Percentiles rank a stretch among this genome's conserved stretches.
Evolutionary conservation across 64 coral and sea anemone genomes (phyloP).

Genomic region (Montipora efflorescens): DNA sequence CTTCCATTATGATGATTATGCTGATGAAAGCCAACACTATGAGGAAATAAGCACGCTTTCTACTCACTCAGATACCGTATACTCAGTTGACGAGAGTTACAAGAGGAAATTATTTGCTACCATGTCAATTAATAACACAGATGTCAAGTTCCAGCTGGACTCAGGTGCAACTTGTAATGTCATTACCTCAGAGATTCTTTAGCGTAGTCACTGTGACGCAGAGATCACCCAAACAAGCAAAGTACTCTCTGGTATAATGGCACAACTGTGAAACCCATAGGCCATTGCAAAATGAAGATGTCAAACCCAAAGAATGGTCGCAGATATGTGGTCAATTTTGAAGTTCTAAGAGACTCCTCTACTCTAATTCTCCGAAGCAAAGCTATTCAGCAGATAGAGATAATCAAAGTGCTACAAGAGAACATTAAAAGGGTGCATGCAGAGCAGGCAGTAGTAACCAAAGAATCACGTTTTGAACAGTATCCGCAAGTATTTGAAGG

Average conservation of each 20-base stretch:
- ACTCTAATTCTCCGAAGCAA: conserved; percentile 56
- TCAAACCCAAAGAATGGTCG: conserved; percentile 56
- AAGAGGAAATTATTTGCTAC: conserved; percentile 52
- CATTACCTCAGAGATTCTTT: neutral
- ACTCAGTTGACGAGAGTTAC: conserved; percentile 3
- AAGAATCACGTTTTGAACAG: conserved; percentile 30
- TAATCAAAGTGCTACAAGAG: conserved; percentile 68
- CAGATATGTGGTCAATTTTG: conserved; percentile 56
- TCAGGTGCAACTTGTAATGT: neutral
- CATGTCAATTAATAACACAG: conserved; percentile 47
- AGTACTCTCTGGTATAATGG: conserved; percentile 60
- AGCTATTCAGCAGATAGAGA: conserved; percentile 74
- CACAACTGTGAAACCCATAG: conserved; percentile 49
- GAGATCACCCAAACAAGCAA: conserved; percentile 54
- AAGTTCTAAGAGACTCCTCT: conserved; percentile 17
- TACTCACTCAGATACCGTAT: conserved; percentile 14
- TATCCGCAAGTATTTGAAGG: conserved; percentile 65
- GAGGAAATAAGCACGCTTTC: conserved; percentile 33
- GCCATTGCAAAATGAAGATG: conserved; percentile 60
- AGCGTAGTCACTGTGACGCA: conserved; percentile 14
- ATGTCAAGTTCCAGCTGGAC: conserved; percentile 53
- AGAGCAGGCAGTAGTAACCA: conserved; percentile 1
- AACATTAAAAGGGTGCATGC: conserved; percentile 36
- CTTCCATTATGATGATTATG: neutral
- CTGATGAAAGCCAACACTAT: neutral